Percentiles rank a stretch among this genome's conserved stretches.
Conservation (phyloP, 2,888 invertebrate genomes). For the Epicampocera succincta region DNA sequence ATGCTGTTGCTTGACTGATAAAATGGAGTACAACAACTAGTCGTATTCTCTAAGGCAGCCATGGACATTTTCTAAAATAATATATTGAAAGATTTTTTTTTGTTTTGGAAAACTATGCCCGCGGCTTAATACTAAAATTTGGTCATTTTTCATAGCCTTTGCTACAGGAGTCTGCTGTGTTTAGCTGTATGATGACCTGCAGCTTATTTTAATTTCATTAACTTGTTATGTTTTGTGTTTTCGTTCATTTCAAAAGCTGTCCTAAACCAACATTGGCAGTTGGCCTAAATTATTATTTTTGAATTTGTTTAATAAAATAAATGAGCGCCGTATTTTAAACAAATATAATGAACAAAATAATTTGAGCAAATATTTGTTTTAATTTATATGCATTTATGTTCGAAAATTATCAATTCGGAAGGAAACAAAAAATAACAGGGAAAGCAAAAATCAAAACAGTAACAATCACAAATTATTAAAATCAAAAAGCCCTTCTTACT, state of each 20-base stretch:
- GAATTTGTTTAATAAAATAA: constrained; percentile 44
- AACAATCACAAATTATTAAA: no score
- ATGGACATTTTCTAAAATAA: background rate
- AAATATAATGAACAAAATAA: constrained; percentile 13
- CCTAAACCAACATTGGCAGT: constrained; percentile 26
- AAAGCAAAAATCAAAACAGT: no score
- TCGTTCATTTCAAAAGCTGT: constrained; percentile 17
- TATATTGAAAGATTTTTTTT: background rate
- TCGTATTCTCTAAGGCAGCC: background rate
- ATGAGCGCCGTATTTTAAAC: constrained; percentile 25
- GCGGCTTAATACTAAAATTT: background rate
- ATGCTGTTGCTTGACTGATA: constrained; percentile 3
- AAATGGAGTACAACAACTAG: background rate
- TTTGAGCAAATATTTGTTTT: background rate
- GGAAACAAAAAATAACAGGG: no score
- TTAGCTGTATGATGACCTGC: constrained; percentile 17
- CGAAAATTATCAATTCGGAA: background rate
- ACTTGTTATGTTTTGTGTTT: constrained; percentile 39
- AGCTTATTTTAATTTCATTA: constrained; percentile 67
- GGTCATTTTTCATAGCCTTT: constrained; percentile 35
- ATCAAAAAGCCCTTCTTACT: no score
- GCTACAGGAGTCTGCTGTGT: constrained; percentile 16
- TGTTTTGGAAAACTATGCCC: constrained; percentile 1
- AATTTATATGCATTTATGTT: background rate
- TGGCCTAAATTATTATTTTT: constrained; percentile 36